Percentiles rank a stretch among this genome's conserved stretches.
These are phyloP conservation scores for Melipona quadrifasciata DNA, from an alignment of 1,140 invertebrate species.

Conservation along the genomic window DNA sequence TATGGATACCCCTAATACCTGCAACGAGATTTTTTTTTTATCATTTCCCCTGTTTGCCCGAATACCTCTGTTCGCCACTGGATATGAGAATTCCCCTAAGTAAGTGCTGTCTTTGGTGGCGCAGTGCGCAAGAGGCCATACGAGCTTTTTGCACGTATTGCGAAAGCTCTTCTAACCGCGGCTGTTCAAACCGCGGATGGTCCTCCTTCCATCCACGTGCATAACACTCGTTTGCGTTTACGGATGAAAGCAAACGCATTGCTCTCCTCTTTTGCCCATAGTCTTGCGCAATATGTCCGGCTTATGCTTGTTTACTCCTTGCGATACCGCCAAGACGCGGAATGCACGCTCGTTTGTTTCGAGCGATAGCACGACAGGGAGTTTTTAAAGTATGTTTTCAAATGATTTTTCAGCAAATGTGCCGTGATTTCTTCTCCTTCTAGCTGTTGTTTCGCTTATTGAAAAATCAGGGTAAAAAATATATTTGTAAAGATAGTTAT, in stretches of 20 bases:
- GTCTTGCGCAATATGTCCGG: not conserved
- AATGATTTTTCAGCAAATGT: not conserved
- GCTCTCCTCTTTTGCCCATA: not conserved
- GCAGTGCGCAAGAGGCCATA: not conserved
- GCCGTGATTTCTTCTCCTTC: not conserved
- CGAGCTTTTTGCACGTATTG: not conserved
- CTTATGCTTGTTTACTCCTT: not conserved
- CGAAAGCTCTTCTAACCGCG: slow-evolving; percentile 20
- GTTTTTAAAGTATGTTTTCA: not conserved
- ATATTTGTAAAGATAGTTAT: not conserved
- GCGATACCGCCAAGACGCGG: not conserved
- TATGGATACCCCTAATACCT: too few species aligned
- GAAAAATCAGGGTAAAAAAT: not conserved
- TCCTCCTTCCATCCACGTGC: not conserved
- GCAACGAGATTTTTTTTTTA: too few species aligned
- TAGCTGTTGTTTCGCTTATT: not conserved
- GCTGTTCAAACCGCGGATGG: not conserved
- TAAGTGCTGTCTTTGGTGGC: not conserved
- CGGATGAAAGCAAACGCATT: not conserved
- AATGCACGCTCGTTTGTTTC: not conserved
- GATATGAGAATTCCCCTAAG: not conserved
- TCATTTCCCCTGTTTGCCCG: too few species aligned
- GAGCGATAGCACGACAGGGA: not conserved
- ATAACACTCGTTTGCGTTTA: not conserved
- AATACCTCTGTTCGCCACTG: too few species aligned